These are phyloP conservation scores for Lytechinus variegatus DNA, from an alignment of 35 echinoderm and acorn worm genomes.

Conservation along the genomic window DNA sequence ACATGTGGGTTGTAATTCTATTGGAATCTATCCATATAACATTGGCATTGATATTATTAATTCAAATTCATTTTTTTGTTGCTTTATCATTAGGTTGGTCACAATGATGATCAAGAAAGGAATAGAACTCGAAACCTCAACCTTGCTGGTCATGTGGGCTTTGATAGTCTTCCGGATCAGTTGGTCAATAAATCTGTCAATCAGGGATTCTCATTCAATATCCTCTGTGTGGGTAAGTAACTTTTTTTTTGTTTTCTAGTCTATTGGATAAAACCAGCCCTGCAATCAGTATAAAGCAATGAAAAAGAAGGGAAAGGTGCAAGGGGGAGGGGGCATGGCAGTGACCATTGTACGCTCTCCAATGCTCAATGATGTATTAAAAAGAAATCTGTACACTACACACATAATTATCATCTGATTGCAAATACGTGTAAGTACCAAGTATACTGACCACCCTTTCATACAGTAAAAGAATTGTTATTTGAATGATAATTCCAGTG, in stretches of 20 bases:
- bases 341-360: too few species aligned
- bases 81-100: slow-evolving; percentile 3
- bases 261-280: too few species aligned
- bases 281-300: too few species aligned
- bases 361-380: too few species aligned
- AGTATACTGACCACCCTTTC: not conserved
- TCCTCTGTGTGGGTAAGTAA: slow-evolving; percentile 95
- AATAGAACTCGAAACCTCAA: slow-evolving; percentile 49
- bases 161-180: slow-evolving; percentile 99
- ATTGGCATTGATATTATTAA: too few species aligned
- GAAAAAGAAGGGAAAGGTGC: too few species aligned
- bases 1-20: too few species aligned
- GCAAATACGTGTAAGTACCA: not conserved
- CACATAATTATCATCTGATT: not conserved
- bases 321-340: too few species aligned
- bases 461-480: not conserved
- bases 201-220: slow-evolving; percentile 96
- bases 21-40: too few species aligned
- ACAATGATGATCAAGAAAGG: slow-evolving; percentile 51
- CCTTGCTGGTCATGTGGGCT: slow-evolving; percentile 93
- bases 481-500: too few species aligned
- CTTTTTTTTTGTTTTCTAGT: not conserved
- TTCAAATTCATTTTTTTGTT: too few species aligned
- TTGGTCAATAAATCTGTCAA: slow-evolving; percentile 97
- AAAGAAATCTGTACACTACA: too few species aligned